Evolutionary conservation across 2,888 invertebrate genomes (phyloP), one percentile per base, ranked within the genome.

Genomic region (Nomada lathburiana): DNA sequence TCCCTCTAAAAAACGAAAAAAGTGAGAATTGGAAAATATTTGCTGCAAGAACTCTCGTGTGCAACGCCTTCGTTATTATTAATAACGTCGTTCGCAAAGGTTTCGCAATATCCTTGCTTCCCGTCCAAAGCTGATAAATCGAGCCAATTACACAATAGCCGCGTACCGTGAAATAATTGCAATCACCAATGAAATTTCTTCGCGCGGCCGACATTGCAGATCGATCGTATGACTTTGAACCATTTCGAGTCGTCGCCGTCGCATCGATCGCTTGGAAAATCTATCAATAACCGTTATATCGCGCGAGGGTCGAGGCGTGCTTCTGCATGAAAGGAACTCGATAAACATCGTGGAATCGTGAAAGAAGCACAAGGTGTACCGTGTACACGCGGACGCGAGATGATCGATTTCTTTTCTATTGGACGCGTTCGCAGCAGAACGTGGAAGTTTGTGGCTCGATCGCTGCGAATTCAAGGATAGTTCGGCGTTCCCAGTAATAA

Each of bases 391-490:
- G n/a, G 53, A 18, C 29, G 20, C 4, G 29, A 0, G 23, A 55
- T 42, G 70, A 79, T 79, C 68, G 57, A 52, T 76, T 57, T 29
- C 29, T 29, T 70, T 75, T 47, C 29, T 3, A 4, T 10, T 5
- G 2, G 16, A 47, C 44, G 18, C 20, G 50, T 60, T 69, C 52
- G 29, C 52, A 44, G 65, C 53, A 62, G 18, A 42, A 36, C 13
- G 42, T 29, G n/a, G 10, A 62, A 68, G 71, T 77, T 77, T 36
- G 57, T 44, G 57, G 1, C 44, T 44, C 26, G 68, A 69, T 69
- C 60, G 68, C 52, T 60, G 78, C 64, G 23, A 53, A 78, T 53
- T 52, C 80, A 81, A 81, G 80, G 80, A 72, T 80, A 80, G n/a
- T 77, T 80, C 72, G 80, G 78, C 64, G 71, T 60, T 53, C 73